Evolutionary conservation across 2,113 vertebrate species (phyloP), one percentile per base, ranked within the genome.

Genomic region (Prochilodus magdalenae): DNA sequence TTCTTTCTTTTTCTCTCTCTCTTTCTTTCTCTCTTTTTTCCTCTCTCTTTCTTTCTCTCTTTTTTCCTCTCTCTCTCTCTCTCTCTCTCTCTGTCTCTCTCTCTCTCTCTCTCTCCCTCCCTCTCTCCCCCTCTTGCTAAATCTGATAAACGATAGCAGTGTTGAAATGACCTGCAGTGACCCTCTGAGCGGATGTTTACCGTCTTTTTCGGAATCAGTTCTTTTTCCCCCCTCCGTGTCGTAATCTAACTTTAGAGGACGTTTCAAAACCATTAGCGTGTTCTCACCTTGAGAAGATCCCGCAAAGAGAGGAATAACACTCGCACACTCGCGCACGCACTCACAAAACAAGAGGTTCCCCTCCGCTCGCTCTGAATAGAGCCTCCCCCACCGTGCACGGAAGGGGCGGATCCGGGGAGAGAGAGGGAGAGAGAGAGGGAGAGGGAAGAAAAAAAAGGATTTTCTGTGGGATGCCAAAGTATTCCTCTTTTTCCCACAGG

Each of bases 381-480:
- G 71, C n/a, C 47, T 27, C 44, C 71, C 24, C 70, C 70, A n/a
- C 47, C 44, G 14, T 8, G 30, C 22, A 69, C 27, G 29, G 47
- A 69, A 65, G 30, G 63, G 30, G 63, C 14, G 73, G 49, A 51
- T 49, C 11, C 10, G 22, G 24, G 53, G 36, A 72, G 66, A 71
- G 13, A 57, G 77, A 55, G 47, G 36, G 30, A 77, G 66, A 53
- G 40, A 51, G 51, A 36, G 67, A 53, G 40, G 22, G 14, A 77
- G 66, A 27, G 53, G 40, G 12, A 24, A 30, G 40, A 53, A 13
- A 83, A 55, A 29, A 33, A 80, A 24, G 36, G 63, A 55, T 29
- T 73, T 55, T 73, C 71, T 73, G 71, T 73, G 71, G 71, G 71
- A 53, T 73, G 49, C 49, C 27, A 55, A 73, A 73, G 27, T 73